These are phyloP conservation scores for Coregonus sp. DNA, from an alignment of 2,797 vertebrate species.

Conservation along the genomic window DNA sequence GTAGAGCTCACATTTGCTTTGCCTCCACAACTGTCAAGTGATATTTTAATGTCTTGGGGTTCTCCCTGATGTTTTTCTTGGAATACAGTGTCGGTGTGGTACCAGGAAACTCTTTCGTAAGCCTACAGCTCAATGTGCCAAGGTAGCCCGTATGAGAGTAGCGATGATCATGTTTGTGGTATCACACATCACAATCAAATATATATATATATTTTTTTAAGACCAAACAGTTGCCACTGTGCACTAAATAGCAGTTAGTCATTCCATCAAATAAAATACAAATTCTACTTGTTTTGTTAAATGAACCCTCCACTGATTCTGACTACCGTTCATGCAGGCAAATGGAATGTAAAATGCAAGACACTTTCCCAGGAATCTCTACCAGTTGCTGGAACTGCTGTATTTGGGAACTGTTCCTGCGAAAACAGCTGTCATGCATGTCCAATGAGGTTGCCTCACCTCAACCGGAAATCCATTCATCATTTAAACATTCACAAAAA, in stretches of 20 bases:
- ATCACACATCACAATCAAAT: neutral
- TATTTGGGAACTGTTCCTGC: neutral
- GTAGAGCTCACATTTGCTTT: neutral
- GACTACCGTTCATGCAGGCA: neutral
- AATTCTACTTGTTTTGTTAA: neutral
- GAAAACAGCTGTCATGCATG: neutral
- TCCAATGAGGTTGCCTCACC: neutral
- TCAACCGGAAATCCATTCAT: neutral
- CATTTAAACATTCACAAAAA: too few relatives aligned
- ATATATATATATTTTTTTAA: too few relatives aligned
- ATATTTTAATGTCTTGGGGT: neutral
- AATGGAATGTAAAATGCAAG: neutral
- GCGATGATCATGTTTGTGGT: slow-evolving; percentile 1
- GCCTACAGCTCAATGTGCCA: slow-evolving; percentile 5
- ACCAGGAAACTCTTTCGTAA: neutral
- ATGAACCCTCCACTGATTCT: neutral
- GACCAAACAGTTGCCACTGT: too few relatives aligned
- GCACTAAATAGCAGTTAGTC: too few relatives aligned
- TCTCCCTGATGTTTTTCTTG: neutral
- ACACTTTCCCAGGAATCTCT: neutral
- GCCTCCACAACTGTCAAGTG: neutral
- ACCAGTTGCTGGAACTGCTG: neutral
- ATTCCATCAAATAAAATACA: too few relatives aligned
- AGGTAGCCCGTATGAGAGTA: slow-evolving; percentile 8
- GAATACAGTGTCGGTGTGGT: neutral